These are phyloP conservation scores for Chiroxiphia lanceolata DNA, from an alignment of 2,797 vertebrate species.

Conservation along the genomic window DNA sequence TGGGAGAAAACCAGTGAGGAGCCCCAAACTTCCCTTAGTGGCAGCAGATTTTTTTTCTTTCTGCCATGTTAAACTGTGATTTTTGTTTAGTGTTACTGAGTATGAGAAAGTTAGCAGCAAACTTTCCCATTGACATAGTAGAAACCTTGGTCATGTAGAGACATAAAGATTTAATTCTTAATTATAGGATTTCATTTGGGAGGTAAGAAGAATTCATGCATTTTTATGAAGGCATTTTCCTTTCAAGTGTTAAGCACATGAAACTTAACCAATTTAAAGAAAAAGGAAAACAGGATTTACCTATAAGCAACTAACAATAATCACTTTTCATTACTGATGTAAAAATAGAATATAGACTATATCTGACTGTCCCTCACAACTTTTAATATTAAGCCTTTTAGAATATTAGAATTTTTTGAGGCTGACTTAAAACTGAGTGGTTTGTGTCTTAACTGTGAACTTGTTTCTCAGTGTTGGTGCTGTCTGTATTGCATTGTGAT, in stretches of 20 bases:
- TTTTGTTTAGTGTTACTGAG: neutral
- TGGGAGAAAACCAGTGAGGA: neutral
- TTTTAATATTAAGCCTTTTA: neutral
- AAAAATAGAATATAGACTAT: neutral
- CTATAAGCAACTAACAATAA: neutral
- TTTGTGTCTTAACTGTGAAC: neutral
- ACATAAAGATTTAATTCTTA: neutral
- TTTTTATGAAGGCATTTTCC: neutral
- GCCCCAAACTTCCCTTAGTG: neutral
- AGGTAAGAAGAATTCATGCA: neutral
- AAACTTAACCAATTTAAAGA: neutral
- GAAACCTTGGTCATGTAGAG: neutral
- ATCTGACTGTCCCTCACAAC: neutral
- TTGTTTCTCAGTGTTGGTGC: neutral
- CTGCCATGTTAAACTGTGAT: neutral
- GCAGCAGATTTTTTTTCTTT: neutral
- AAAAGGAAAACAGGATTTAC: neutral
- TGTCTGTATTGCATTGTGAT: neutral
- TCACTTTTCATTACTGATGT: neutral
- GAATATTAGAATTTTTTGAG: neutral
- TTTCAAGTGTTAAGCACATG: neutral
- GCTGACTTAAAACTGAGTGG: neutral
- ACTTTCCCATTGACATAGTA: neutral
- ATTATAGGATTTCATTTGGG: neutral
- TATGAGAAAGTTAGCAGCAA: neutral